Base-by-base conservation (phyloP, 2,888 invertebrate genomes). In the Hyles lineata region DNA sequence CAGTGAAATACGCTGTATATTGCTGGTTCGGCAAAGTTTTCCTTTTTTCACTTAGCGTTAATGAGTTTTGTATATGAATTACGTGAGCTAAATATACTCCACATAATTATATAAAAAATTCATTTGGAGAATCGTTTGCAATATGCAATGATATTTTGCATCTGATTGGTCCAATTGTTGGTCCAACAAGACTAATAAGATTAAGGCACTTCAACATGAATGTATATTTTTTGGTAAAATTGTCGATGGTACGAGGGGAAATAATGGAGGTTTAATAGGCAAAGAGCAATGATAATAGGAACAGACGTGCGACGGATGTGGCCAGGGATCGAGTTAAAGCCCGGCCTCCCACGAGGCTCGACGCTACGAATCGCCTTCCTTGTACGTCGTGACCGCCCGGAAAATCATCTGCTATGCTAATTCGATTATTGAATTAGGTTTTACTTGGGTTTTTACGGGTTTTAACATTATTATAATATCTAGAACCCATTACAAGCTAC, bases 281-380 rank as follows among this genome's bases (percentile, higher is more conserved):
- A 23, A 43, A 71, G 50, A 50, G 67, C 67, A 67, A n/a, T 50
- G 43, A 43, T 67, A 50, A 67, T 50, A 43, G 15, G 50, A 67
- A 67, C 50, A 67, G 50, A 67, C 50, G 67, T 50, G 50, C 67
- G 50, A 67, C 67, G 67, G 67, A 67, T 67, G 67, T 43, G 23
- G 23, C 67, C 67, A 50, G 43, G 23, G 43, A 50, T 67, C 67
- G 67, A 67, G 50, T 67, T 67, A 67, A 52, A 67, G 50, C 23
- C 67, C n/a, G 67, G 50, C 50, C 43, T 67, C 67, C 67, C 50
- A 50, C 43, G 67, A 50, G 50, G 50, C 17, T 15, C 23, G 23
- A 23, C 50, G 23, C 67, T 67, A 55, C 17, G 23, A 43, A 50
- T 67, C 43, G 43, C 43, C 50, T 55, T 67, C 43, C 43, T 43